phyloP scores from a whole-genome alignment of 2,888 invertebrate species.

The Flexamia atlantica region DNA sequence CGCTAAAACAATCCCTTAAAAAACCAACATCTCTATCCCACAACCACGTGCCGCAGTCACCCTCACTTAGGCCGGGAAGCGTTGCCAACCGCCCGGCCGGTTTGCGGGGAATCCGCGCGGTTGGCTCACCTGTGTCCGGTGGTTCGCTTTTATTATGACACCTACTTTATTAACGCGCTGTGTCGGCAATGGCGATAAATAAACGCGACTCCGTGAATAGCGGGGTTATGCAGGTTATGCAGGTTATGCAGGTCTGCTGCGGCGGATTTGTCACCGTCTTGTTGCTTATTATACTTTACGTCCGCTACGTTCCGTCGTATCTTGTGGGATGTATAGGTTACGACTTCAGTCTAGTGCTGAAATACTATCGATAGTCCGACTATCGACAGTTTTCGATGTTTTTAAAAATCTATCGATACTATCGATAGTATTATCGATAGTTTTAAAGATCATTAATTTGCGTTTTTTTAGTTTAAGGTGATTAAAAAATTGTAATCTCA shows the following conservation, averaged over 20 bases:
- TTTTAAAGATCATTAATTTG: too few species aligned
- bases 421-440: too few species aligned
- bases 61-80: neutral
- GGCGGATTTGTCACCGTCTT: conserved; percentile 2
- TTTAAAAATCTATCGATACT: too few species aligned
- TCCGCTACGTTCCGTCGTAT: neutral
- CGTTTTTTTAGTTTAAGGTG: too few species aligned
- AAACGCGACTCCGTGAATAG: neutral
- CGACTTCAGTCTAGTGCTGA: too few species aligned
- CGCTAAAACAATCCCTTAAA: too few species aligned
- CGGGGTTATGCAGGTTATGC: neutral
- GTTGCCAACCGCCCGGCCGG: neutral
- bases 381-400: too few species aligned
- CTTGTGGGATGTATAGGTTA: neutral
- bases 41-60: too few species aligned
- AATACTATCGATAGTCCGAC: too few species aligned
- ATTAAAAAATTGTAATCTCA: too few species aligned
- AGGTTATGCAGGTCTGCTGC: neutral
- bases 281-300: neutral
- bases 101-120: neutral
- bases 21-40: too few species aligned
- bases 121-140: neutral
- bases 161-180: conserved; percentile 4
- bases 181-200: conserved; percentile 19
- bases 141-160: conserved; percentile 39